Percentiles rank a stretch among this genome's conserved stretches.
Evolutionary conservation across 2,888 invertebrate genomes (phyloP).

Genomic region (Mythimna loreyi): DNA sequence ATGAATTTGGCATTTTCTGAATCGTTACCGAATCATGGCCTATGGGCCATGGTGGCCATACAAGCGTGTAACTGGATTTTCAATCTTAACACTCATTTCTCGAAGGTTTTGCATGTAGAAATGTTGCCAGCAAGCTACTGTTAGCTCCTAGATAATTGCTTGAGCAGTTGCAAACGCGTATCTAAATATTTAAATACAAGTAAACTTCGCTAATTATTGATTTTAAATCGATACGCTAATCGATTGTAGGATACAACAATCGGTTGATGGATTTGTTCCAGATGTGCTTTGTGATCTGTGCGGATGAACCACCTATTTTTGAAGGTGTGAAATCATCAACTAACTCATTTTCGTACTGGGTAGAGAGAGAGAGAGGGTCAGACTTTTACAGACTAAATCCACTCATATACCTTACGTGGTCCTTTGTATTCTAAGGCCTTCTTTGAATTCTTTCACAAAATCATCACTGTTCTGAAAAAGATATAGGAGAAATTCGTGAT

Average conservation of each 20-base stretch:
- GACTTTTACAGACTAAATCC: too few relatives aligned
- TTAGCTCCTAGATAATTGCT: conserved; percentile 60
- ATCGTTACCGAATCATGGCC: conserved; percentile 19
- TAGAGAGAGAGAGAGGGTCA: too few relatives aligned
- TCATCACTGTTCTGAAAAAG: too few relatives aligned
- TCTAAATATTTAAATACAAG: conserved; percentile 61
- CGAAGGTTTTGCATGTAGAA: conserved; percentile 54
- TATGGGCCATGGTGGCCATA: background rate
- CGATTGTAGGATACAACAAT: conserved; percentile 24
- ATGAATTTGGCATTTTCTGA: background rate
- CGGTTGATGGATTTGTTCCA: conserved; percentile 45
- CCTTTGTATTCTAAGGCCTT: too few relatives aligned
- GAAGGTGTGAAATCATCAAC: too few relatives aligned
- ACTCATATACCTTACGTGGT: too few relatives aligned
- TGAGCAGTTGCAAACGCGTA: conserved; percentile 53
- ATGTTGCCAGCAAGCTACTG: conserved; percentile 54
- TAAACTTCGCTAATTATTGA: conserved; percentile 55
- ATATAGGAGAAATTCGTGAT: too few relatives aligned
- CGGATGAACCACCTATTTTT: conserved; percentile 10
- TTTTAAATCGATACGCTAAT: conserved; percentile 46
- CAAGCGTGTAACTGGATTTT: conserved; percentile 22
- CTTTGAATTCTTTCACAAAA: too few relatives aligned
- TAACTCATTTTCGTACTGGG: too few relatives aligned
- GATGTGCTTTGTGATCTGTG: conserved; percentile 33
- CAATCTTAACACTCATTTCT: conserved; percentile 19